Evolutionary conservation across 2,888 invertebrate species (phyloP).

Genomic region (Ecliptopera silaceata): DNA sequence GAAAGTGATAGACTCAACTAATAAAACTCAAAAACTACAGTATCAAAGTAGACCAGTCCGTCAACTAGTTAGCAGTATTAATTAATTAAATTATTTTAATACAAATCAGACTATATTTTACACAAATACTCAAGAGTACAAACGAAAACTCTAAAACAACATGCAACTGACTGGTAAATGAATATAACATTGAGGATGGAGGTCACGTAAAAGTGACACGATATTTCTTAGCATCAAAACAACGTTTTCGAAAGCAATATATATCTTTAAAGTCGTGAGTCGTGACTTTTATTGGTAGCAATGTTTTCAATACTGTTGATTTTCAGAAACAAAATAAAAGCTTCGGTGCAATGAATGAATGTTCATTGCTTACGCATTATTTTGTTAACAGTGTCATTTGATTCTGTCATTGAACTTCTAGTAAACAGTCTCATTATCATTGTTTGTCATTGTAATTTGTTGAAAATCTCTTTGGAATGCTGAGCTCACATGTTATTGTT

Average conservation of each 20-base stretch:
- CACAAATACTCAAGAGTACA: too few species aligned
- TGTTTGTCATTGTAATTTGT: conserved; percentile 18
- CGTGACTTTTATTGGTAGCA: conserved; percentile 25
- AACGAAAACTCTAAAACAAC: too few species aligned
- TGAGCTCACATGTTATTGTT: background rate
- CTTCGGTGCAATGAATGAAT: conserved; percentile 26
- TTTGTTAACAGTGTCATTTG: conserved; percentile 24
- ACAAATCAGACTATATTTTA: too few species aligned
- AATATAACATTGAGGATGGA: background rate
- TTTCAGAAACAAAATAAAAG: too few species aligned
- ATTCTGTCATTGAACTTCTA: conserved; percentile 19
- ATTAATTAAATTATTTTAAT: too few species aligned
- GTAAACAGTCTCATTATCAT: conserved; percentile 19
- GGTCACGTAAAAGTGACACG: conserved; percentile 4
- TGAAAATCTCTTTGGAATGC: background rate
- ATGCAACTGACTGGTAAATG: too few species aligned
- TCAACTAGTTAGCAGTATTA: too few species aligned
- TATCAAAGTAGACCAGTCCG: too few species aligned
- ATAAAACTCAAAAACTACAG: too few species aligned
- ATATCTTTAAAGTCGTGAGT: background rate
- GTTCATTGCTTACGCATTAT: conserved; percentile 20
- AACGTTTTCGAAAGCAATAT: background rate
- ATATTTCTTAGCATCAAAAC: background rate
- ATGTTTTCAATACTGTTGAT: conserved; percentile 24
- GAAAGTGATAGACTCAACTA: too few species aligned